phyloP scores from a whole-genome alignment of 1,140 invertebrate species.

The Calliopsis andreniformis region DNA sequence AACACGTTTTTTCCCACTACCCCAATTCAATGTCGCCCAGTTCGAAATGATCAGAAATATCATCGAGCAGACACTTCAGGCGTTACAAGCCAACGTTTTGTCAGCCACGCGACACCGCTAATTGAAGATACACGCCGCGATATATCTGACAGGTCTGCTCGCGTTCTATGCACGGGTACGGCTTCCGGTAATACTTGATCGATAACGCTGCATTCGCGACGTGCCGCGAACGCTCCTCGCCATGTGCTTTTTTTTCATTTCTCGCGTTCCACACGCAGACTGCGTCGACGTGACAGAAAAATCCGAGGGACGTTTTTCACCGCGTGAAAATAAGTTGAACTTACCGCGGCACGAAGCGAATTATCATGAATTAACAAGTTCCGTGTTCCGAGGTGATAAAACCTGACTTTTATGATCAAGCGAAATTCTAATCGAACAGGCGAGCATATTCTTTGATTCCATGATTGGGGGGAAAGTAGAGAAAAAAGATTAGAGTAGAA shows the following conservation, averaged over 20 bases:
- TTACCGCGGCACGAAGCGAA: neutral
- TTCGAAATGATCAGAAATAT: too few relatives aligned
- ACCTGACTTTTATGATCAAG: too few relatives aligned
- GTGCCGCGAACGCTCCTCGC: neutral
- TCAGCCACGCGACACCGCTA: constrained; percentile 18
- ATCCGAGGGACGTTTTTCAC: neutral
- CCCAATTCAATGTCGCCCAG: too few relatives aligned
- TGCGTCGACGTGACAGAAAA: neutral
- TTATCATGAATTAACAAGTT: neutral
- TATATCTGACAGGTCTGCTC: constrained; percentile 39
- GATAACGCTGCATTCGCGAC: constrained; percentile 64
- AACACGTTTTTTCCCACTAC: too few relatives aligned
- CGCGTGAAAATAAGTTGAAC: too few relatives aligned
- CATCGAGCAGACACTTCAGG: neutral
- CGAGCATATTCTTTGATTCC: too few relatives aligned
- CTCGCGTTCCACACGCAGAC: neutral
- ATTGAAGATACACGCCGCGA: constrained; percentile 40
- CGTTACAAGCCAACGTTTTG: constrained; percentile 7
- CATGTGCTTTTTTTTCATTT: constrained; percentile 4
- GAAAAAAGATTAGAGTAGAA: too few relatives aligned
- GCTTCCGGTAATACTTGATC: constrained; percentile 74
- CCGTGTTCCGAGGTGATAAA: too few relatives aligned
- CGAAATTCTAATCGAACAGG: too few relatives aligned
- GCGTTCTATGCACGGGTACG: constrained; percentile 55
- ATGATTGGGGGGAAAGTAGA: too few relatives aligned